These are phyloP conservation scores for Phalacrocorax pelagicus DNA, from an alignment of 2,113 vertebrate genomes.

Conservation along the genomic window DNA sequence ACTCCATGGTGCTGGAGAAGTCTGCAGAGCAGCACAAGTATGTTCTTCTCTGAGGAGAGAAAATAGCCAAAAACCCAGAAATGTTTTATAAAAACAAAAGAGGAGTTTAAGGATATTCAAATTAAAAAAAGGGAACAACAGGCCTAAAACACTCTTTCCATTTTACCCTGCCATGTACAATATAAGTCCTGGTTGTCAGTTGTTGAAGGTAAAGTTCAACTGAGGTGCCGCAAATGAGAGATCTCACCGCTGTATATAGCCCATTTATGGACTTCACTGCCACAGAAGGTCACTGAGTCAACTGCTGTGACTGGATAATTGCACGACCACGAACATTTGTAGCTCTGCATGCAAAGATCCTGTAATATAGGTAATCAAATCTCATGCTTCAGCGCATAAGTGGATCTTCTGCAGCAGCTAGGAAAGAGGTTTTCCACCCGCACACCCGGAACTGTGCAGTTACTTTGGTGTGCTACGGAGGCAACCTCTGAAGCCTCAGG, in stretches of 20 bases:
- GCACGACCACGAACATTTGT: slow-evolving; percentile 26
- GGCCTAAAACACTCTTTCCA: background rate
- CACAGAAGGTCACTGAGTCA: slow-evolving; percentile 45
- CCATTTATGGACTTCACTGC: background rate
- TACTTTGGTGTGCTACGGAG: background rate
- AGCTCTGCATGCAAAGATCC: slow-evolving; percentile 28
- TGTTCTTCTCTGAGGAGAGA: background rate
- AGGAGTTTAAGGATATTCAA: background rate
- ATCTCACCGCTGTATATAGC: fast-evolving
- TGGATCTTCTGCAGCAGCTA: background rate
- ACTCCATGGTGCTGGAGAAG: background rate
- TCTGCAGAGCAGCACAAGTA: background rate
- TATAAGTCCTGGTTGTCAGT: background rate
- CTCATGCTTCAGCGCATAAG: slow-evolving; percentile 35
- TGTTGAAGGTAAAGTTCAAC: background rate
- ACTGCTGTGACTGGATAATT: slow-evolving; percentile 39
- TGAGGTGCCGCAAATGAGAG: background rate
- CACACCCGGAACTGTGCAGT: background rate
- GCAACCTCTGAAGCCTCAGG: background rate
- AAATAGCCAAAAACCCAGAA: background rate
- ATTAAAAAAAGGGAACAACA: background rate
- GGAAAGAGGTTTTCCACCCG: background rate
- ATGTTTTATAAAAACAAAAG: background rate
- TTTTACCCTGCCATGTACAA: background rate
- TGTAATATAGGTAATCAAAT: slow-evolving; percentile 62